Base-by-base conservation (phyloP, 2,113 vertebrate species). In the Cercopithecus mona region DNA sequence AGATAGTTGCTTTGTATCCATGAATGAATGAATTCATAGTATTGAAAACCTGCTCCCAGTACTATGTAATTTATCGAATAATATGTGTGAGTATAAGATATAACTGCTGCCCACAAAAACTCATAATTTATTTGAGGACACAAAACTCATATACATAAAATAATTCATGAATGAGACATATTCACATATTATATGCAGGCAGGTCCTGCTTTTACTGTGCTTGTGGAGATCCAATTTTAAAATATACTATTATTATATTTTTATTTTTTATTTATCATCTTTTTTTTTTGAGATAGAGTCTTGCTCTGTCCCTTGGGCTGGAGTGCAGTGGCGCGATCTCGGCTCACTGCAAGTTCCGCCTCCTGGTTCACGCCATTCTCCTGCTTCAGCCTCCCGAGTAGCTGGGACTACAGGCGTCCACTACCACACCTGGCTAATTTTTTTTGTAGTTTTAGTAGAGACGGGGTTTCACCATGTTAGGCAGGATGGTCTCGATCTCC, bases 41-140 rank as follows among this genome's bases (percentile, higher is more conserved):
- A n/a, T 57, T 87, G 13, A 92, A 59, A 83, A 83, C 68, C 40
- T 93, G 10, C n/a, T 59, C 23, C 16, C 12, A 90, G 32, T 38
- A 50, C 11, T 40, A 7, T 68, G 40, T 8, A 70, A 38, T 78
- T 92, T 92, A 68, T 88, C 55, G 94, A 96, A 61, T 27, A n/a
- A 70, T 90, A 78, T 61, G 40, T 73, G 32, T 72, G 87, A 85
- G 12, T 72, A 8, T 43, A 64, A 64, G 14, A 55, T 72, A 76
- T 12, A 64, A 55, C 76, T 72, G 8, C 38, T 96, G 9, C 35
- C 61, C 90, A 93, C 43, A 79, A 25, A 73, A 95, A 13, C 45
- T 90, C 45, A 55, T 82, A 82, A 73, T 95, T 81, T 86, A 93
- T 84, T 80, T 80, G 13, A 90, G 50, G 38, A 93, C 25, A 70